Evolutionary conservation across 2,888 invertebrate genomes (phyloP), one percentile per base, ranked within the genome.

Genomic region (Bellardia pandia): DNA sequence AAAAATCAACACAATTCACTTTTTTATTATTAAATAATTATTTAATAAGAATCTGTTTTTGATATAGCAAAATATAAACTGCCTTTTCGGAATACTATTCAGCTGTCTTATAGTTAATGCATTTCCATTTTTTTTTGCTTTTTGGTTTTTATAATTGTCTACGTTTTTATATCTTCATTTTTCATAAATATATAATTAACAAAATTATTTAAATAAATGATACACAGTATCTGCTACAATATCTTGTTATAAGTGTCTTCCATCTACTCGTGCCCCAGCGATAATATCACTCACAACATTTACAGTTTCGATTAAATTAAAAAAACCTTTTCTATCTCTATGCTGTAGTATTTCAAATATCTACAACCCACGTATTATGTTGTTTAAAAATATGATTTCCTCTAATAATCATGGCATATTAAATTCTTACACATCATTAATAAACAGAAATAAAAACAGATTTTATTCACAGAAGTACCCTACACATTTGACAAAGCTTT

Each of bases 401-500:
- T 72, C 45, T 48, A 45, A 51, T 53, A 66, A 66, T 72, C 64
- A 80, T 86, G 72, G 42, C 86, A 86, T 42, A 74, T 77, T 74
- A 86, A 77, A 81, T 40, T 64, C 33, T 77, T 77, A 62, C 76
- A 81, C 81, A 77, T 86, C 86, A 81, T 86, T 86, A 86, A 86
- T 86, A 78, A 74, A 72, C n/a, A 37, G 8, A 33, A 8, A 16
- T 6, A 74, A 48, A 48, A 37, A n/a, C 2, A 0, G 7, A n/a
- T 48, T 62, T 48, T 60, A 53, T 40, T 30, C 14, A 6, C 3
- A 9, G 14, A 23, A 3, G n/a, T 40, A 60, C 58, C 60, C 69
- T 78, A 69, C 23, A 60, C 16, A 56, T 37, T 37, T 37, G 37
- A 4, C 37, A 6, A 5, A 37, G 37, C 5, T 37, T 6, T 37